Conservation (phyloP, 2,113 vertebrate species). For the Spheniscus mendiculus region DNA sequence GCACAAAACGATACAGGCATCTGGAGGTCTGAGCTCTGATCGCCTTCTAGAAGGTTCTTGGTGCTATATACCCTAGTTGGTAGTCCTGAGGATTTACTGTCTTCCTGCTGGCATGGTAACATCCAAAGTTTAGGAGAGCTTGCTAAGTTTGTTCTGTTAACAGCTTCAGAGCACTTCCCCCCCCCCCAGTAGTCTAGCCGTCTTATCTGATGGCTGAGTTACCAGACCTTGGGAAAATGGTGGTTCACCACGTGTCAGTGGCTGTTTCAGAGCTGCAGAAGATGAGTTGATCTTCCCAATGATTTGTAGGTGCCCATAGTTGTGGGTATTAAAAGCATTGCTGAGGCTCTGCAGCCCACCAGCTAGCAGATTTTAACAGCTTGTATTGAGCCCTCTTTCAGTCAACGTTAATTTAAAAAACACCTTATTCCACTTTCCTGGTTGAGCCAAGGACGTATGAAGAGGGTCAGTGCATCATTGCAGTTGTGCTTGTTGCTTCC, state of each 20-base stretch:
- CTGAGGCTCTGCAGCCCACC: background rate
- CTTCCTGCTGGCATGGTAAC: background rate
- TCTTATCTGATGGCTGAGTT: constrained; percentile 2
- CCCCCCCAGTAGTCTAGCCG: background rate
- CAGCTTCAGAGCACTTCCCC: background rate
- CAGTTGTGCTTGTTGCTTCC: background rate
- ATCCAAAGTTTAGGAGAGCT: background rate
- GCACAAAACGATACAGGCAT: background rate
- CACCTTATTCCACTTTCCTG: background rate
- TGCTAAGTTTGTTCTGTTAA: background rate
- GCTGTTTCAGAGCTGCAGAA: background rate
- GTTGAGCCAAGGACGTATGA: background rate
- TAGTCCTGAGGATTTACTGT: background rate
- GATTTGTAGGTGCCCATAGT: background rate
- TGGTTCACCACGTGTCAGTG: background rate
- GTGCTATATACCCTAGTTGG: background rate
- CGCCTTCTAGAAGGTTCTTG: background rate
- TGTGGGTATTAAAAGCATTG: background rate
- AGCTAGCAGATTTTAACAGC: background rate
- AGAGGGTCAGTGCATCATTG: background rate
- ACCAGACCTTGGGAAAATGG: constrained; percentile 20
- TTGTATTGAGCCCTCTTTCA: background rate
- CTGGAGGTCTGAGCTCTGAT: background rate
- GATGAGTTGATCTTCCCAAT: constrained; percentile 11
- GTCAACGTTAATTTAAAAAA: background rate